These are phyloP conservation scores for Cotesia typhae DNA, from an alignment of 1,140 invertebrate species.

Conservation along the genomic window DNA sequence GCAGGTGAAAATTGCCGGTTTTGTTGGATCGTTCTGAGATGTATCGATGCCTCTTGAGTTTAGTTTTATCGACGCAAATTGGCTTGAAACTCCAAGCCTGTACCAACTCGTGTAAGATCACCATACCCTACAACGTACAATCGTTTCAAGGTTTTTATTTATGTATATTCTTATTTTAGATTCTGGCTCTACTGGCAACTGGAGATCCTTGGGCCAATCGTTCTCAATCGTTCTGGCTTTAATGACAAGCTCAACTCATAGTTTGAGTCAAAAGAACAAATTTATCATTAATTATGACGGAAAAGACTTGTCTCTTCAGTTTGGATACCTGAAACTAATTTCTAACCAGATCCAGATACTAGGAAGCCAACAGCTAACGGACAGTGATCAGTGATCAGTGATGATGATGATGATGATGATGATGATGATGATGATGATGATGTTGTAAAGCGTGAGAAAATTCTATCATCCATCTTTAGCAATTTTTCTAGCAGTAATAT, in stretches of 20 bases:
- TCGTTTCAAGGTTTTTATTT: background rate
- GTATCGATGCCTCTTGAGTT: slow-evolving; percentile 34
- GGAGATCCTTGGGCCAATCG: too few relatives aligned
- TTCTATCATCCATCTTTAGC: background rate
- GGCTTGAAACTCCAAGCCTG: slow-evolving; percentile 46
- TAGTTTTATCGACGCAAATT: slow-evolving; percentile 54
- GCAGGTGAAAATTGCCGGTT: slow-evolving; percentile 55
- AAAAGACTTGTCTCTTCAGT: too few relatives aligned
- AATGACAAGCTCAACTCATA: too few relatives aligned
- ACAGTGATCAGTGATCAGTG: background rate
- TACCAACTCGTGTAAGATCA: slow-evolving; percentile 35
- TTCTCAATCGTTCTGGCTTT: too few relatives aligned
- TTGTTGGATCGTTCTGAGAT: slow-evolving; percentile 33
- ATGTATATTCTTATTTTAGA: background rate
- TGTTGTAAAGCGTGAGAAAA: slow-evolving; percentile 14
- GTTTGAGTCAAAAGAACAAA: too few relatives aligned
- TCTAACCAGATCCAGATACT: background rate
- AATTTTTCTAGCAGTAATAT: background rate
- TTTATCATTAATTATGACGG: too few relatives aligned
- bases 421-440: background rate
- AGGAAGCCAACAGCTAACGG: background rate
- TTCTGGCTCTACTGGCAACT: background rate
- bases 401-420: background rate
- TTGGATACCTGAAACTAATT: too few relatives aligned
- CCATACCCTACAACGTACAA: background rate